phyloP scores from a whole-genome alignment of 2,888 invertebrate species.

The Diloba caeruleocephala region DNA sequence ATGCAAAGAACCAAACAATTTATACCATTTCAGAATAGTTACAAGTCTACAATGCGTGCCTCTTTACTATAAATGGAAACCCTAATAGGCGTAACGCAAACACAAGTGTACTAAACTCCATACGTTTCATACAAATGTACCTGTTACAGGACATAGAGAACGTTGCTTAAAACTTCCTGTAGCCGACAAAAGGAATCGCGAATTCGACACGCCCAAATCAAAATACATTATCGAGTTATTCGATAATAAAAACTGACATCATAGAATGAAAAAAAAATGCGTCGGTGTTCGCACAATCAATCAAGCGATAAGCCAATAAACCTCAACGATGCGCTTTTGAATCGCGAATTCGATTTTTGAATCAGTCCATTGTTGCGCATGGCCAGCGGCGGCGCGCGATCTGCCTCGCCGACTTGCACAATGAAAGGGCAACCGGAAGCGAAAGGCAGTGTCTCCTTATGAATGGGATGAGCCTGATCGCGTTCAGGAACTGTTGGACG shows the following conservation, averaged over 20 bases:
- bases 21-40: conserved; percentile 61
- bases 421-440: conserved; percentile 86
- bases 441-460: conserved; percentile 80
- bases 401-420: conserved; percentile 83
- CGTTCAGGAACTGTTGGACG: conserved; percentile 82
- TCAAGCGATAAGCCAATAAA: conserved; percentile 90
- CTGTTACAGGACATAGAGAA: conserved; percentile 73
- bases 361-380: conserved; percentile 78
- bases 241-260: conserved; percentile 49
- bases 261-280: conserved; percentile 66
- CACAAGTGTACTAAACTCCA: conserved; percentile 80
- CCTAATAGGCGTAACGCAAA: conserved; percentile 84
- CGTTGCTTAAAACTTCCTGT: conserved; percentile 76
- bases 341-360: conserved; percentile 86
- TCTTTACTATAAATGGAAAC: conserved; percentile 64
- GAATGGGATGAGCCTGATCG: conserved; percentile 68
- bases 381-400: conserved; percentile 84
- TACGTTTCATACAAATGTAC: conserved; percentile 69
- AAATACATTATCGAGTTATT: conserved; percentile 83
- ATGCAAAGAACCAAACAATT: conserved; percentile 49
- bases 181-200: conserved; percentile 76
- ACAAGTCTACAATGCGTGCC: conserved; percentile 61
- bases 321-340: conserved; percentile 89
- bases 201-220: conserved; percentile 88
- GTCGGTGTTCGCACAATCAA: conserved; percentile 87